These are phyloP conservation scores for Patiria miniata DNA, from an alignment of 35 echinoderm and acorn worm genomes.

Conservation along the genomic window DNA sequence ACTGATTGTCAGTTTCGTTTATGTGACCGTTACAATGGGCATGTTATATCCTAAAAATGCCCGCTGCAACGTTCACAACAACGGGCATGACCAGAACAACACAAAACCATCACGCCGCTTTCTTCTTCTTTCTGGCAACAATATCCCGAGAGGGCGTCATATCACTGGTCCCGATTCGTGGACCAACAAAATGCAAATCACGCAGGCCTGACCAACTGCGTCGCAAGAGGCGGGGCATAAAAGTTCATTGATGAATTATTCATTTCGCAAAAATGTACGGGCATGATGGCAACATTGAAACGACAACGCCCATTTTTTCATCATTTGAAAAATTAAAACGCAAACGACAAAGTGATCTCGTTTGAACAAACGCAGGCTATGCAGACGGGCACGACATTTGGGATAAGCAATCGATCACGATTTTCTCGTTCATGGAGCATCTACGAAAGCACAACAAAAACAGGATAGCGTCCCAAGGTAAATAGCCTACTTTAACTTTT, in stretches of 20 bases:
- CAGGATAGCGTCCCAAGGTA: too few species aligned
- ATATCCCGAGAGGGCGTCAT: conserved; percentile 5
- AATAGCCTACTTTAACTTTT: too few species aligned
- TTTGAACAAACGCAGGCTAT: too few species aligned
- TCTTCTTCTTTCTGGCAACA: not conserved
- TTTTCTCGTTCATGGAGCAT: too few species aligned
- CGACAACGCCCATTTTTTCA: not conserved
- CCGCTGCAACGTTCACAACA: conserved; percentile 42
- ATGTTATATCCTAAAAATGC: conserved; percentile 24
- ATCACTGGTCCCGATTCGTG: not conserved
- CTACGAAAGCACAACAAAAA: too few species aligned
- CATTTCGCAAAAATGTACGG: not conserved
- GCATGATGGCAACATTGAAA: not conserved
- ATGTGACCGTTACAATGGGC: conserved; percentile 73
- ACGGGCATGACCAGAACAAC: not conserved
- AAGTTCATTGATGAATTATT: not conserved
- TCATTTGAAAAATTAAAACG: not conserved
- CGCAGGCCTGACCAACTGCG: not conserved
- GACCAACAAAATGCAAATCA: not conserved
- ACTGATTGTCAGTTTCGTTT: conserved; percentile 3
- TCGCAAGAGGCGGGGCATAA: not conserved
- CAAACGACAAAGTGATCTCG: not conserved
- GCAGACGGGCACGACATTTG: too few species aligned
- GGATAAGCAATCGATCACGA: too few species aligned
- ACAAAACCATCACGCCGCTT: not conserved